Evolutionary conservation across 2,888 invertebrate species (phyloP).

Genomic region (Spilarctia lutea): DNA sequence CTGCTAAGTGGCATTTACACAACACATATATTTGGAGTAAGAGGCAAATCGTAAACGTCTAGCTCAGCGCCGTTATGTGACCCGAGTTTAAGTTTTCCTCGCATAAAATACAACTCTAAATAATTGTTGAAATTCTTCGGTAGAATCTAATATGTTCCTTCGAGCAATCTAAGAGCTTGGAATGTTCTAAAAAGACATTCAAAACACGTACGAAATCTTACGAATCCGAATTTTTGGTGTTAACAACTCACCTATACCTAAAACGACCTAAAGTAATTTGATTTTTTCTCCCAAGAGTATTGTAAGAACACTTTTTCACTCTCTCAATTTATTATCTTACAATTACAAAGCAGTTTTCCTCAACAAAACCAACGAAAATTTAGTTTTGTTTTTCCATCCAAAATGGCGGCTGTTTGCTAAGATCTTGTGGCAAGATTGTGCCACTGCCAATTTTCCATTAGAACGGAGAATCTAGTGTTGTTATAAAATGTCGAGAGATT

Average conservation of each 20-base stretch:
- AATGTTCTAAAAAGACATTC: background rate
- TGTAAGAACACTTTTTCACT: conserved; percentile 45
- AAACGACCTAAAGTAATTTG: conserved; percentile 34
- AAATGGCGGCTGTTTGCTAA: conserved; percentile 71
- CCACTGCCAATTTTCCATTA: conserved; percentile 75
- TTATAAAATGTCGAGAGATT: conserved; percentile 70
- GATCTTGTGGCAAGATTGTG: conserved; percentile 75
- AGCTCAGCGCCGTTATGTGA: conserved; percentile 59
- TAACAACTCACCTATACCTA: conserved; percentile 9
- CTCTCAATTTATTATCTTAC: conserved; percentile 55
- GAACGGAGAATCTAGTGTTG: conserved; percentile 61
- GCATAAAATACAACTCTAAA: conserved; percentile 36
- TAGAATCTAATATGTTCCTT: conserved; percentile 8
- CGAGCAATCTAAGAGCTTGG: background rate
- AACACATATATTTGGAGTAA: conserved; percentile 73
- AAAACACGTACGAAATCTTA: background rate
- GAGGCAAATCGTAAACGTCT: conserved; percentile 82
- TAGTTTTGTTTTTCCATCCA: conserved; percentile 58
- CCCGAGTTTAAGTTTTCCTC: conserved; percentile 51
- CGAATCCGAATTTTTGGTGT: background rate
- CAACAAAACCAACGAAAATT: conserved; percentile 60
- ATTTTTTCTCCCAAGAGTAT: conserved; percentile 38
- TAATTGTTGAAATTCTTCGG: conserved; percentile 27
- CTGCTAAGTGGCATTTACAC: conserved; percentile 82
- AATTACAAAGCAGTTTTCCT: conserved; percentile 65